Evolutionary conservation across 2,888 invertebrate species (phyloP), one percentile per base, ranked within the genome.

Genomic region (Flexamia atlantica): DNA sequence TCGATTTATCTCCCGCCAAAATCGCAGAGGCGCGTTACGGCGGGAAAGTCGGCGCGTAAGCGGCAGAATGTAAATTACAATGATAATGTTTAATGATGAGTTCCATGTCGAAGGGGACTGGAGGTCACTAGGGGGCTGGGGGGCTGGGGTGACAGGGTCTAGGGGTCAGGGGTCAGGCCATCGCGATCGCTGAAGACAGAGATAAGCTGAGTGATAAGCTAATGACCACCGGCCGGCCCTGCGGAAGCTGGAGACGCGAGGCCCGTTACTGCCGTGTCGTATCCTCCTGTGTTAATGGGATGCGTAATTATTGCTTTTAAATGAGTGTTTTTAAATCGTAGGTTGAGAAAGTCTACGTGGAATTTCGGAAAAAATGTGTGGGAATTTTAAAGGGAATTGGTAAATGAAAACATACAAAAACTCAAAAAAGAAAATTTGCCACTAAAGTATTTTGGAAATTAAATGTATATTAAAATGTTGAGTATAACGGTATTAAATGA

Each of bases 11-110:
- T 23, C 60, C 60, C 36, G 5, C 68, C 68, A 36, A 68, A 68
- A 68, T 68, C 60, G 25, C 28, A n/a, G 23, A 14, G 23, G 57
- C 20, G 20, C 28, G 14, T 30, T 64, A 25, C 23, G 64, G 28
- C 64, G 64, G 14, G 30, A 64, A 64, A 28, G 64, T 28, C 28
- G 14, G 14, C 28, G 64, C 30, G 23, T 53, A 53, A 53, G 23
- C 53, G 20, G 40, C 10, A n/a, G 40, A 40, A 40, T 40, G 72
- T 42, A 72, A 72, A 72, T 72, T 72, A 72, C 72, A 72, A 72
- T 72, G 40, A 72, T 72, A 72, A 72, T 40, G 42, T 72, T 36
- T 72, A 72, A 72, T 72, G 72, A 68, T 5, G 28, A 14, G 36
- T 9, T 32, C 32, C 32, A 17, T 36, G 30, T 68, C 68, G 23